Base-by-base conservation (phyloP, 2,888 invertebrate species). In the Melanophora roralis region DNA sequence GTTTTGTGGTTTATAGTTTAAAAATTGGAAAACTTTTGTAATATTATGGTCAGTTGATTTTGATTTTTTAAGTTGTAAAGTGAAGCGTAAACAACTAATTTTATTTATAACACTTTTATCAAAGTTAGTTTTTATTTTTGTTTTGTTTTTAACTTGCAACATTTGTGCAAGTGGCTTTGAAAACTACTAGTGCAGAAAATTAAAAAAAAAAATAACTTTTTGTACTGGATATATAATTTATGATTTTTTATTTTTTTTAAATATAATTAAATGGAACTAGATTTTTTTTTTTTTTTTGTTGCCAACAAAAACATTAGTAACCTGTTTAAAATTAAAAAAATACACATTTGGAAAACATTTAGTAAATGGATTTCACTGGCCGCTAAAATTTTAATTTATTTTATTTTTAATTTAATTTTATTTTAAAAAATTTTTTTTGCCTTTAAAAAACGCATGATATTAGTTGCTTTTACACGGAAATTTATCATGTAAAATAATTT, bases 21-120 rank as follows among this genome's bases (percentile, higher is more conserved):
- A 65, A 47, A 38, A n/a, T 53, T 53, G 32, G 43, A 49, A 62
- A 45, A 55, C 32, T 76, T 77, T 76, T 73, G 80, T 64, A 76
- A 80, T 76, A 76, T 53, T 80, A 76, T 73, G 80, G 80, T 76
- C 80, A 80, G 80, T 80, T 72, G 76, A 43, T 49, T 78, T 67
- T n/a, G 21, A 32, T 47, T 34, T 64, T 47, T 32, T 47, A 38
- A n/a, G 62, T 43, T 40, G 32, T 49, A 34, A 5, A 45, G 40
- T 23, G 5, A 12, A 57, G 49, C 43, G 32, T 36, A 27, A 5
- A 47, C 38, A 3, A 32, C 45, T 47, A 57, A 34, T 59, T 27
- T 2, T 40, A 38, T 53, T 8, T 71, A 60, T 67, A 60, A 55
- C 14, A 69, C 34, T 62, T 68, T 64, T 49, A 40, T 68, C 47